phyloP scores from a whole-genome alignment of 2,113 vertebrate genomes.

The Lagopus leucura region DNA sequence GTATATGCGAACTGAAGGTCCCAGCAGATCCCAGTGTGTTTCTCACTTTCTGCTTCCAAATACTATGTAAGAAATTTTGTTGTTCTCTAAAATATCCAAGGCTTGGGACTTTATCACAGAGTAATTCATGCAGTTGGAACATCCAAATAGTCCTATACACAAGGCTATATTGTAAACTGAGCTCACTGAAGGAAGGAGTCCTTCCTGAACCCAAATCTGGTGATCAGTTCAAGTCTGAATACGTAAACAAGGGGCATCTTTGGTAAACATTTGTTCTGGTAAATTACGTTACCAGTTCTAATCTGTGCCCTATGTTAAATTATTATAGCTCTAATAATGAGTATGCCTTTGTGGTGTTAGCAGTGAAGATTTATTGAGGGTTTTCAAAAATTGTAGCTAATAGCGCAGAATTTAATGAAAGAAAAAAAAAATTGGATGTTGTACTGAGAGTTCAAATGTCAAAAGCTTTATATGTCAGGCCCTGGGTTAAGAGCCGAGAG shows the following conservation, averaged over 20 bases:
- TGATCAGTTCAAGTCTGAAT: neutral
- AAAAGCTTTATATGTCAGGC: neutral
- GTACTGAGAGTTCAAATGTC: neutral
- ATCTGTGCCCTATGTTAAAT: neutral
- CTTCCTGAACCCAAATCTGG: neutral
- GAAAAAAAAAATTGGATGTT: neutral
- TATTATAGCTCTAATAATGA: neutral
- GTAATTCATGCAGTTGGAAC: neutral
- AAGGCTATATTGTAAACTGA: neutral
- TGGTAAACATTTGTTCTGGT: neutral
- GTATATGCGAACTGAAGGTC: neutral
- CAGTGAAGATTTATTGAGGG: neutral
- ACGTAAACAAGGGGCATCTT: fast-evolving
- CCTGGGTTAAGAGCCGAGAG: neutral
- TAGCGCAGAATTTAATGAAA: neutral
- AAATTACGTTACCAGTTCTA: neutral
- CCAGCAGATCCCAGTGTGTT: neutral
- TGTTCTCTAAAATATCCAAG: neutral
- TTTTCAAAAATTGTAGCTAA: neutral
- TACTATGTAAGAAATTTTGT: neutral
- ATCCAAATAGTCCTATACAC: neutral
- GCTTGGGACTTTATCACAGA: neutral
- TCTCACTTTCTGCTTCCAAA: neutral
- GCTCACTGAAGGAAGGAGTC: neutral
- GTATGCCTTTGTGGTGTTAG: neutral